Base-by-base conservation (phyloP, 2,797 vertebrate species). In the Gadopsis bispinosus region DNA sequence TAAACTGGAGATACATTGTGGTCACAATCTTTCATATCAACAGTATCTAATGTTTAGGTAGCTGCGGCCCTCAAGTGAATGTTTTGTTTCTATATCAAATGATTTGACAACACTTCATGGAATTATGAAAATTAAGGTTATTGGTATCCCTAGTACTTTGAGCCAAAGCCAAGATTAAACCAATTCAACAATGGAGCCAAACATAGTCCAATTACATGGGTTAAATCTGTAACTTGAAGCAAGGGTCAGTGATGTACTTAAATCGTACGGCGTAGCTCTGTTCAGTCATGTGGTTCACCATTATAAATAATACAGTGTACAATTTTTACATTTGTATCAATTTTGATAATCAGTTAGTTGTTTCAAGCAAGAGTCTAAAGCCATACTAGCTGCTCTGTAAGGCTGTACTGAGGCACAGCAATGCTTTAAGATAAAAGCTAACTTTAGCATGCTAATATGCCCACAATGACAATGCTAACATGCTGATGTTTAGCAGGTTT, bases 211-310 rank as follows among this genome's bases (percentile, higher is more conserved):
- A 17, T 47, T 17, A 74, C 71, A 45, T 19, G 47, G 62, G 2
- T 60, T 59, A 26, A 22, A 7, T 39, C 29, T 17, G 11, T 58
- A 35, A 69, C 17, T 10, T 65, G 5, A 47, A 53, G 31, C 45
- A 63, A 74, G 73, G 55, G 69, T 61, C 76, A 79, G n/a, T 20
- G 39, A 3, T 31, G 22, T 59, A 41, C 22, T 35, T 77, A 8
- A 41, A 51, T 59, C 1, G 1, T 19, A 59, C 17, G 8, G 11
- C 19, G 45, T 11, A 22, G 14, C 16, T 41, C 4, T 54, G 56
- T 76, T 31, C 3, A 11, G 8, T 47, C 60, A 55, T 26, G 47
- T 54, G 47, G 37, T 61, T 45, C 22, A 20, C 43, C 11, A 20
- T 45, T 17, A 67, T 66, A 16, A 54, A 26, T 58, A 20, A n/a